phyloP scores from a whole-genome alignment of 2,113 vertebrate genomes.

The Meleagris gallopavo region DNA sequence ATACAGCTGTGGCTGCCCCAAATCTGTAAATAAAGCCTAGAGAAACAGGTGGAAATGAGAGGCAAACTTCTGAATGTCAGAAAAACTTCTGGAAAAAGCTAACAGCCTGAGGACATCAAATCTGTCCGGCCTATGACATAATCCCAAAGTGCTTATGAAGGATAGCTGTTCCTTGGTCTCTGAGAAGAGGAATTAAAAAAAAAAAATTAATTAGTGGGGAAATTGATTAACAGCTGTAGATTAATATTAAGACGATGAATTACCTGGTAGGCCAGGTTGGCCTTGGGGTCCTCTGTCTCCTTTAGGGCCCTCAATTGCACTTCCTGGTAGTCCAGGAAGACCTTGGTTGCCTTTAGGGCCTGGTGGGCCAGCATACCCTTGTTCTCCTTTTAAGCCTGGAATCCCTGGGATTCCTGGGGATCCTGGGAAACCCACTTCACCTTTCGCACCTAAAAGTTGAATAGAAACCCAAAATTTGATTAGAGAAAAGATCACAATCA shows the following conservation, averaged over 20 bases:
- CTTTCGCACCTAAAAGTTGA: conserved; percentile 85
- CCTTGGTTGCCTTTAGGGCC: conserved; percentile 87
- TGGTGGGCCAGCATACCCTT: conserved; percentile 81
- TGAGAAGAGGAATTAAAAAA: background rate
- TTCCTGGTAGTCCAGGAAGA: conserved; percentile 82
- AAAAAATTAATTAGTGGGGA: background rate
- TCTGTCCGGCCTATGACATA: background rate
- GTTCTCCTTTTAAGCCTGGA: conserved; percentile 91
- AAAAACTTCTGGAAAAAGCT: background rate
- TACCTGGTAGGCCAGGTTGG: conserved; percentile 87
- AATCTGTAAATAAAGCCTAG: background rate
- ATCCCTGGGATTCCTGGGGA: conserved; percentile 88
- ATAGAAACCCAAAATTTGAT: background rate
- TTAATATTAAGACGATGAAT: background rate
- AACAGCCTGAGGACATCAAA: background rate
- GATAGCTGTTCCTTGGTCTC: background rate
- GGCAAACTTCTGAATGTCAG: background rate
- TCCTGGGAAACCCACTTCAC: conserved; percentile 90
- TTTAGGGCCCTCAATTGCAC: conserved; percentile 88
- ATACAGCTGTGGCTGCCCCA: background rate
- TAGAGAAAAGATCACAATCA: background rate
- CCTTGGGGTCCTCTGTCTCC: conserved; percentile 89
- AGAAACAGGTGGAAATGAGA: background rate
- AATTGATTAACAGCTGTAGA: background rate
- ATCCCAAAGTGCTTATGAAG: background rate